Evolutionary conservation across 2,797 vertebrate species (phyloP).

Genomic region (Pseudotriccus pelzelni): DNA sequence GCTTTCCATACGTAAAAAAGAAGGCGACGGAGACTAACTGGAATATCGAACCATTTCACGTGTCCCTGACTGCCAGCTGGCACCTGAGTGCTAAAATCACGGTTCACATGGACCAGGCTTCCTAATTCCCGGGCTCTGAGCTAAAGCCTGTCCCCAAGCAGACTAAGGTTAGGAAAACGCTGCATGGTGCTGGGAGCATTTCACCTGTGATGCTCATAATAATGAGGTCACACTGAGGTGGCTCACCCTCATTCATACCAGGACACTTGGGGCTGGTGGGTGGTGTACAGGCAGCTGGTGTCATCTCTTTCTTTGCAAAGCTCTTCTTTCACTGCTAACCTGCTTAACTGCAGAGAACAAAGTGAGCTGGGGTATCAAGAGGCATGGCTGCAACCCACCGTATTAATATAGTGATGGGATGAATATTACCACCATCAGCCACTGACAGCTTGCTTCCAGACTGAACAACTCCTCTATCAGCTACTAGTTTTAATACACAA

Average conservation of each 20-base stretch:
- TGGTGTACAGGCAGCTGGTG: background rate
- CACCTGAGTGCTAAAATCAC: fast-evolving
- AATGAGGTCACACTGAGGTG: background rate
- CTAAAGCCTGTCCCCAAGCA: background rate
- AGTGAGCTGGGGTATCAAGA: background rate
- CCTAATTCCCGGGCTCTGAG: background rate
- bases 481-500: background rate
- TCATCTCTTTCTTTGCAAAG: background rate
- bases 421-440: background rate
- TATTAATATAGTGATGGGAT: background rate
- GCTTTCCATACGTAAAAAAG: background rate
- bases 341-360: background rate
- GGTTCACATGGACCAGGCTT: background rate
- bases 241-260: background rate
- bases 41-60: fast-evolving
- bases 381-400: background rate
- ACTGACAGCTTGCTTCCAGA: background rate
- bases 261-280: background rate
- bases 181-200: background rate
- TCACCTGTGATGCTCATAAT: background rate
- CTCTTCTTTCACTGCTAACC: background rate
- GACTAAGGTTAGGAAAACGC: background rate
- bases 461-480: background rate
- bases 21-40: background rate
- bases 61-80: background rate